Conservation (phyloP, 2,797 vertebrate species). For the Lophius americanus region DNA sequence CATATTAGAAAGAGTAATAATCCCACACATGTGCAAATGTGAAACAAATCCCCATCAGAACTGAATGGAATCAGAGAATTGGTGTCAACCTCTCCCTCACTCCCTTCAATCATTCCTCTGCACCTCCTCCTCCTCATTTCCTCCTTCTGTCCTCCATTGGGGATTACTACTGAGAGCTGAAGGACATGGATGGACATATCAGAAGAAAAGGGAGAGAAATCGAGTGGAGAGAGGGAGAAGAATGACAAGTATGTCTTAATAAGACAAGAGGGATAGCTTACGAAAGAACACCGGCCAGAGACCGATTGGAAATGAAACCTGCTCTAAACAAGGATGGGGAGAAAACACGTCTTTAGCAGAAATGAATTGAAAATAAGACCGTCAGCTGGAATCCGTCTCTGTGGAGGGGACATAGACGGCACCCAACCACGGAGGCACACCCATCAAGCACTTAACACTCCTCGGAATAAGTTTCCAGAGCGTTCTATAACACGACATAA, state of each 20-base stretch:
- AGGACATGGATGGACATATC: conserved; percentile 24
- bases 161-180: conserved; percentile 3
- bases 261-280: neutral
- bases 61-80: neutral
- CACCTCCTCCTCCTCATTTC: neutral
- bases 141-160: neutral
- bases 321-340: neutral
- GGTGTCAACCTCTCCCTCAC: neutral
- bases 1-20: neutral
- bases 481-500: too few species aligned
- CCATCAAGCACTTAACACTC: too few species aligned
- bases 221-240: neutral
- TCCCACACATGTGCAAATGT: too few species aligned
- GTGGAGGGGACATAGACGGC: too few species aligned
- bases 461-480: too few species aligned
- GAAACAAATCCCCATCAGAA: neutral
- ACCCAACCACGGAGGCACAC: too few species aligned
- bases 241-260: neutral
- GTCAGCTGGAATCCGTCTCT: too few species aligned
- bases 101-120: neutral
- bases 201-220: conserved; percentile 13
- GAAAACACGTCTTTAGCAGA: neutral
- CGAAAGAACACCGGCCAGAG: neutral
- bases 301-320: neutral
- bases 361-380: neutral